Evolutionary conservation across 2,113 vertebrate species (phyloP), one percentile per base, ranked within the genome.

Genomic region (Cariama cristata): DNA sequence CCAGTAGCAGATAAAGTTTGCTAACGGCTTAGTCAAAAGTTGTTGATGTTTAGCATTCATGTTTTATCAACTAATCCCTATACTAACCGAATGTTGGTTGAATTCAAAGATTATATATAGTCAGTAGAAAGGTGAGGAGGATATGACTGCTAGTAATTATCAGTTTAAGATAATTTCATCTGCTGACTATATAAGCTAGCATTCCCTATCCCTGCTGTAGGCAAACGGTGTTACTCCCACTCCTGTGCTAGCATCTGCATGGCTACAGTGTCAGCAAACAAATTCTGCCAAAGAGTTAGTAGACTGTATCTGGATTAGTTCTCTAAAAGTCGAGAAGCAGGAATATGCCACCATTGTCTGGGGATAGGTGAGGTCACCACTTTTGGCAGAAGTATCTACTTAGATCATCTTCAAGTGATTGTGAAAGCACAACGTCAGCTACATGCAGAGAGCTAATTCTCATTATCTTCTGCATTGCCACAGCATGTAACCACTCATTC

Each of bases 321-420:
- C 59, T 63, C 58, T 80, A 68, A 87, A 94, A 80, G 56, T 86
- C 83, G 79, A 89, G 56, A 86, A 87, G 47, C 3, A 83, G 52
- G 16, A 81, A 55, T 66, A 67, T 63, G 72, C 59, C 79, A 91
- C 59, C 86, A 74, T 55, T 94, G 86, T 77, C 77, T 94, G 80
- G 74, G 93, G 80, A 96, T 79, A 96, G 80, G 84, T 88, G 94
- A 96, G 86, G 97, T 96, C 96, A 96, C 60, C 60, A 64, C 86
- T 93, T 93, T 44, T 89, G 94, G 77, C 86, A 96, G 91, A 83
- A 94, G 93, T 64, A 94, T 53, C 47, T 95, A 96, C 87, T 97
- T 91, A 96, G 94, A 93, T 89, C 52, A 73, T 88, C 83, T 94
- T 96, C 64, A 96, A 96, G 60, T 96, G 93, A 96, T 93, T 97